Evolutionary conservation across 2,888 invertebrate species (phyloP).

Genomic region (Nephrotoma appendiculata): DNA sequence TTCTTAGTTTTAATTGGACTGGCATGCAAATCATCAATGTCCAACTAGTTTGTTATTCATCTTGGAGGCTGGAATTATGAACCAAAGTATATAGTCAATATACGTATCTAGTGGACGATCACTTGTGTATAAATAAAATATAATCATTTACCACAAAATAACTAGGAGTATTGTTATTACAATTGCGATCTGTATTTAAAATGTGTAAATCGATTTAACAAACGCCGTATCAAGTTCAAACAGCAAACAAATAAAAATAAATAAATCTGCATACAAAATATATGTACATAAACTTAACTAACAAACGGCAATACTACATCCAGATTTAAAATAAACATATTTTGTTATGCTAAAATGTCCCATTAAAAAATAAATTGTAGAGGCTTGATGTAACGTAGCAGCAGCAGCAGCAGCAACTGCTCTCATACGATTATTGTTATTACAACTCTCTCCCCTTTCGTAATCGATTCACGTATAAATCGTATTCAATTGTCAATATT

Average conservation of each 20-base stretch:
- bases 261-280: not conserved
- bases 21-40: not conserved
- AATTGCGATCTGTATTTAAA: not conserved
- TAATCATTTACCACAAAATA: not conserved
- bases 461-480: slow-evolving; percentile 1
- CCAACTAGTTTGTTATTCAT: not conserved
- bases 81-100: not conserved
- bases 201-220: not conserved
- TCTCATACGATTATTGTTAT: not conserved
- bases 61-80: not conserved
- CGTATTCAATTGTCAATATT: slow-evolving; percentile 3
- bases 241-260: not conserved
- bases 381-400: not conserved
- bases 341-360: not conserved
- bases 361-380: not conserved
- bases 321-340: not conserved
- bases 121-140: not conserved
- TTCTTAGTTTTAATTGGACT: not conserved
- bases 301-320: not conserved
- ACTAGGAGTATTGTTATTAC: not conserved
- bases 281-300: not conserved
- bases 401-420: not conserved
- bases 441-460: not conserved
- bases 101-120: not conserved
- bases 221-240: not conserved